phyloP scores from a whole-genome alignment of 1,140 invertebrate genomes.

The Tetraneura akinire region DNA sequence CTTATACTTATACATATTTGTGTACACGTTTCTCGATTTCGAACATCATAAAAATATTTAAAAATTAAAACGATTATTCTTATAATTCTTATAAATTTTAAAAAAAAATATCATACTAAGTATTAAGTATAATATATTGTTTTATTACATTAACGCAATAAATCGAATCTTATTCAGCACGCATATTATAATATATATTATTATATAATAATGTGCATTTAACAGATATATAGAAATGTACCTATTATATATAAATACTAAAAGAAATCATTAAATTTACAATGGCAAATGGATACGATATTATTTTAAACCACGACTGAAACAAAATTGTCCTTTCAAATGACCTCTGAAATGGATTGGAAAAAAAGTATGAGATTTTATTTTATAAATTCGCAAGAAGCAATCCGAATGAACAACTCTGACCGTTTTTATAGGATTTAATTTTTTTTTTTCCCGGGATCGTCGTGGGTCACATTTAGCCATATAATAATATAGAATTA shows the following conservation, averaged over 20 bases:
- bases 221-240: neutral
- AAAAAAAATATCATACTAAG: too few relatives aligned
- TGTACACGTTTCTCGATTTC: too few relatives aligned
- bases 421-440: conserved; percentile 41
- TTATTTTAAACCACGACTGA: neutral
- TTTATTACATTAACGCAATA: neutral
- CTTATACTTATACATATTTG: too few relatives aligned
- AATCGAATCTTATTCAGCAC: neutral
- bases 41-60: too few relatives aligned
- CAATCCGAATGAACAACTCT: neutral
- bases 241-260: neutral
- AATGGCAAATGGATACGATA: neutral
- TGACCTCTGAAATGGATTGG: conserved; percentile 4
- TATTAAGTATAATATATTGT: too few relatives aligned
- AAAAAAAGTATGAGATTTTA: conserved; percentile 11
- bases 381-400: conserved; percentile 6
- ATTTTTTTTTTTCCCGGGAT: neutral
- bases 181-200: too few relatives aligned
- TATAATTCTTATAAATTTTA: too few relatives aligned
- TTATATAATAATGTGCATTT: neutral
- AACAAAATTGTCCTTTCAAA: conserved; percentile 18
- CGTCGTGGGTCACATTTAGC: conserved; percentile 25
- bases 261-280: conserved; percentile 11
- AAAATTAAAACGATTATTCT: too few relatives aligned
- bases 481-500: conserved; percentile 43